Conservation (phyloP, 2,888 invertebrate genomes). For the Magallana nippona region DNA sequence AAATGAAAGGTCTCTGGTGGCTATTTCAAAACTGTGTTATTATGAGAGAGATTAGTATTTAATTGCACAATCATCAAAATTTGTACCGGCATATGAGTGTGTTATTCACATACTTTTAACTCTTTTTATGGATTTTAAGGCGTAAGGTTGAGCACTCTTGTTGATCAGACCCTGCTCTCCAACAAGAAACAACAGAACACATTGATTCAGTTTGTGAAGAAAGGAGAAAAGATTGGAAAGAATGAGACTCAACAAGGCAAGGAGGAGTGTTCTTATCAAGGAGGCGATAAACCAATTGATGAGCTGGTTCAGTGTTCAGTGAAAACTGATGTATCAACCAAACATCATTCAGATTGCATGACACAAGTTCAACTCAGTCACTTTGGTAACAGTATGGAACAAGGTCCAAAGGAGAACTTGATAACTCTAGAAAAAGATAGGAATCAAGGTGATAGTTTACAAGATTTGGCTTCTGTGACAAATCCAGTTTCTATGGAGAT, state of each 20-base stretch:
- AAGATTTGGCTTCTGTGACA: not conserved
- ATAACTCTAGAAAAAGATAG: no score
- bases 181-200: conserved; percentile 66
- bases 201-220: conserved; percentile 65
- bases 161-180: conserved; percentile 49
- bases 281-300: not conserved
- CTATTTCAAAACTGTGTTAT: no score
- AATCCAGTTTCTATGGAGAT: not conserved
- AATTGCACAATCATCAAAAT: no score
- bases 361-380: not conserved
- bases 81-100: no score
- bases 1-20: no score
- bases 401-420: no score
- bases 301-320: not conserved
- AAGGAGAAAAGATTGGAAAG: conserved; percentile 39
- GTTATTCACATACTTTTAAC: not conserved
- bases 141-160: conserved; percentile 69
- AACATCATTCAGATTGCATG: not conserved
- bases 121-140: conserved; percentile 53
- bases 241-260: not conserved
- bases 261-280: not conserved
- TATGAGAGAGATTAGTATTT: no score
- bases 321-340: not conserved
- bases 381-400: not conserved
- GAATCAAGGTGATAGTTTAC: no score